Evolutionary conservation across 2,113 vertebrate genomes (phyloP), one percentile per base, ranked within the genome.

Genomic region (Amphilophus citrinellus): DNA sequence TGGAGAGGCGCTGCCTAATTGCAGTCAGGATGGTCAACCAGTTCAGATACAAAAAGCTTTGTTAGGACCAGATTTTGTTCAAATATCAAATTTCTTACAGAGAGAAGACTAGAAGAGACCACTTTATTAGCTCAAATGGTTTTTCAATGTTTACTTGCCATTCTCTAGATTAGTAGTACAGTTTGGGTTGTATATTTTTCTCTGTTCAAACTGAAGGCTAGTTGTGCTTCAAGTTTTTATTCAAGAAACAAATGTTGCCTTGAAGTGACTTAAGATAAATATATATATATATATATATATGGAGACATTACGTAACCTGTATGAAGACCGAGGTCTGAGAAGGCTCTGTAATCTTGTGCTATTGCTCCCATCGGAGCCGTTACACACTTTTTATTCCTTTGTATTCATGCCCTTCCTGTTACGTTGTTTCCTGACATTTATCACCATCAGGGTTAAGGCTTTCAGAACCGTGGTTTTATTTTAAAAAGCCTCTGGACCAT

Each of bases 321-420:
- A 96, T 96, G 95, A 96, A 92, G 95, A 95, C 95, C 82, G 24
- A 62, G 89, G 92, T 96, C 95, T 95, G 95, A 96, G 79, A 87
- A 88, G 94, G 94, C 92, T 95, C 85, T 92, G 95, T 95, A 92
- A 95, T 95, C 88, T 75, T 89, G 77, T 60, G 61, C 90, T 95
- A 91, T 95, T 39, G 95, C 94, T 96, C 95, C 95, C 90, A 93
- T 96, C 85, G 91, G 95, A 96, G 95, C 91, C n/a, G 47, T 85
- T 82, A 77, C 82, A 89, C 85, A 82, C 82, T 89, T 93, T 94
- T 86, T 37, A 89, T 85, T 90, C 84, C 81, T 61, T 91, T 76
- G 61, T 76, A 87, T 84, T 88, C 42, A 56, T 14, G 22, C 79
- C 83, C 73, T 77, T 79, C 77, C 57, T 58, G 53, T 86, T 32